Conservation (phyloP, 2,797 vertebrate genomes). For the Steatocranus sp. region DNA sequence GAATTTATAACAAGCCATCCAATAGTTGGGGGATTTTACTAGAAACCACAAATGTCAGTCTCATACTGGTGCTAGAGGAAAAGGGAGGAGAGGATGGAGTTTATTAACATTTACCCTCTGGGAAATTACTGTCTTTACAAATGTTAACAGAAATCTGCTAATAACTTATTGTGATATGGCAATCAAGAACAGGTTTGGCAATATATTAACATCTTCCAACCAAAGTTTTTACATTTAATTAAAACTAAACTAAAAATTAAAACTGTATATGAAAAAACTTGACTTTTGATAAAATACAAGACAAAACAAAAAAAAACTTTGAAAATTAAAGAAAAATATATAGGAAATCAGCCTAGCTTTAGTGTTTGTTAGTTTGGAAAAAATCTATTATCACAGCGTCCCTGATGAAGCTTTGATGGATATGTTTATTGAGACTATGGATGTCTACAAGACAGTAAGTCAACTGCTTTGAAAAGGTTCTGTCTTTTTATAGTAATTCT, state of each 20-base stretch:
- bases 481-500: not conserved
- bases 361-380: not conserved
- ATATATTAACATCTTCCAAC: not conserved
- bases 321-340: not conserved
- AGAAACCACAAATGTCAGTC: not conserved
- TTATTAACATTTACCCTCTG: not conserved
- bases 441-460: not conserved
- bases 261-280: not conserved
- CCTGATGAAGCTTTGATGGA: not conserved
- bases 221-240: not conserved
- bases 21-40: not conserved
- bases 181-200: not conserved
- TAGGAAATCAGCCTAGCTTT: not conserved
- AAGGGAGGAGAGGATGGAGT: not conserved
- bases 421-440: not conserved
- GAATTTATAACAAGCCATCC: not conserved
- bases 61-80: not conserved
- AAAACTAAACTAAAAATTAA: not conserved
- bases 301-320: not conserved
- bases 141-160: not conserved
- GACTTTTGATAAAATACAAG: not conserved
- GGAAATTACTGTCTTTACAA: not conserved
- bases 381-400: not conserved
- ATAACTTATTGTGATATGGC: not conserved
- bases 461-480: not conserved